Evolutionary conservation across 2,888 invertebrate genomes (phyloP), one percentile per base, ranked within the genome.

Genomic region (Liposcelis brunnea): DNA sequence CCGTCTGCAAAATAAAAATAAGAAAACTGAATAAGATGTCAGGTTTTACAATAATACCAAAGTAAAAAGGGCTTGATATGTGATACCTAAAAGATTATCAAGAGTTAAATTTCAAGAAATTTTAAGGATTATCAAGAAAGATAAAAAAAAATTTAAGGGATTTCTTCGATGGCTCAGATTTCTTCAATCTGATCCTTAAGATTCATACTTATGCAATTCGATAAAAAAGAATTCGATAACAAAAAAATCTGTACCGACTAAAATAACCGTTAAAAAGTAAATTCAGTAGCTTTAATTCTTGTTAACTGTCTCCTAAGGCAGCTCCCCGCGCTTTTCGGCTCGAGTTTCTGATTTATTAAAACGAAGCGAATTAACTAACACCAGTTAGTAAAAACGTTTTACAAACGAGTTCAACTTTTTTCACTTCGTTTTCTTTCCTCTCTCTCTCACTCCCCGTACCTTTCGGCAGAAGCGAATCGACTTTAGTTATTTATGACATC

Each of bases 1-100:
- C 93, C 52, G 89, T 93, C 91, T 94, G 71, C 48, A 74, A 72
- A 56, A 55, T 51, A 58, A 52, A 52, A 52, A 52, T 50, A 50
- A 32, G 45, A 48, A 45, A 33, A 46, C 44, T 36, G 16, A 11
- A 19, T 31, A 21, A 43, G 19, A 26, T 8, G 26, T 26, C 8
- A 26, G 26, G 8, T 26, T 26, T 6, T 6, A 26, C 40, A 40
- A 40, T 6, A 7, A 4, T 40, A 14, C 31, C 14, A 16, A 11
- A 42, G 42, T 14, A 26, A n/a, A 18, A 33, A 26, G 26, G 26
- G 45, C 48, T 48, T 48, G 48, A 38, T 26, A 26, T 26, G 26
- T 26, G 26, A 26, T 26, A 6, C 44, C 48, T 37, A 46, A 26
- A 19, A 42, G 40, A 37, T 11, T 31, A 43, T 26, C 18, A 26